Evolutionary conservation across 2,888 invertebrate species (phyloP).

Genomic region (Protonemura montana): DNA sequence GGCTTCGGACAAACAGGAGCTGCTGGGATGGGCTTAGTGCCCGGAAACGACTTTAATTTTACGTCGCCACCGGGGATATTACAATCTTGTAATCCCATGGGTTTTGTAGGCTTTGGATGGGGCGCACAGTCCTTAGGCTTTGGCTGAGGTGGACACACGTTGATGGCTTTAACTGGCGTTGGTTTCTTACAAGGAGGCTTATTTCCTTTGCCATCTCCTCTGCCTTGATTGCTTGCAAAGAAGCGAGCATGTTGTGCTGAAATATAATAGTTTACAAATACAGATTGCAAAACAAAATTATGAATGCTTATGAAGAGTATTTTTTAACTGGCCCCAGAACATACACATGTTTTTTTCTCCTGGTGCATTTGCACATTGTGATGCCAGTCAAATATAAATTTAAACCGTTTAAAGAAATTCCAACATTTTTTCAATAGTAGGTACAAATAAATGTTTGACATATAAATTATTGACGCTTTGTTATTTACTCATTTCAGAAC

Average conservation of each 20-base stretch:
- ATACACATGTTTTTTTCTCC: no score
- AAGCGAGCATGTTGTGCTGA: constrained; percentile 28
- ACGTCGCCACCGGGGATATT: neutral
- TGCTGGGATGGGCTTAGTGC: neutral
- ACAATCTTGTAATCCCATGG: neutral
- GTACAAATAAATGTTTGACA: no score
- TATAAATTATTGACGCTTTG: no score
- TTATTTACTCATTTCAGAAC: no score
- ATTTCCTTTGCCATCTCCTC: constrained; percentile 49
- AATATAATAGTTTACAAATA: neutral
- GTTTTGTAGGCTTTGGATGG: neutral
- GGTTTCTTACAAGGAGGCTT: constrained; percentile 53
- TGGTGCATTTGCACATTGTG: no score
- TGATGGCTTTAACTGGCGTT: constrained; percentile 48
- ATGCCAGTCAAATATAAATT: no score
- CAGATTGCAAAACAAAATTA: no score
- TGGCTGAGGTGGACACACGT: neutral
- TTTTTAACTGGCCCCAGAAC: no score
- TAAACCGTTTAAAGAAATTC: no score
- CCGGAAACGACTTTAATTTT: neutral
- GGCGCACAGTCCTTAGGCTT: neutral
- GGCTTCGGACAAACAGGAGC: constrained; percentile 39
- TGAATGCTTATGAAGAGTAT: no score
- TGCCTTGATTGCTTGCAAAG: constrained; percentile 39
- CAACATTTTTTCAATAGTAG: no score